Percentiles rank a stretch among this genome's conserved stretches.
These are phyloP conservation scores for Ctenosaura bakeri DNA, from an alignment of 2,797 vertebrate genomes.

Conservation along the genomic window DNA sequence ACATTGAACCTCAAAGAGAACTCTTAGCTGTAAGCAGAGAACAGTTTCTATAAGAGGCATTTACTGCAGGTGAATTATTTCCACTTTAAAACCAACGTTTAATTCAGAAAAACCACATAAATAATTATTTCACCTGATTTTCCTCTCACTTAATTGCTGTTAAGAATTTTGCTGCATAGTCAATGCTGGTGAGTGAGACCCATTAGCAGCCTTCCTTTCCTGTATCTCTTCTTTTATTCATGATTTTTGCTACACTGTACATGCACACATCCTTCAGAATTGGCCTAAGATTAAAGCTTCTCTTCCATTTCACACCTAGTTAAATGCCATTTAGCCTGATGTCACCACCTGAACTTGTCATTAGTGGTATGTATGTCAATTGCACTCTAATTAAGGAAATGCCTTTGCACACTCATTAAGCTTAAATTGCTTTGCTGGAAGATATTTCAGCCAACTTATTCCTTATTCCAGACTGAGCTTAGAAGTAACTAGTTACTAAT, in stretches of 20 bases:
- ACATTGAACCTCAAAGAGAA: neutral
- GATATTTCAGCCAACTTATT: neutral
- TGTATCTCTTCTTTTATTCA: conserved; percentile 44
- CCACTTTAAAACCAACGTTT: conserved; percentile 31
- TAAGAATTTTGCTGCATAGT: conserved; percentile 12
- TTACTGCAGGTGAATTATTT: conserved; percentile 15
- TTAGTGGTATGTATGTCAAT: neutral
- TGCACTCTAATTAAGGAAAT: neutral
- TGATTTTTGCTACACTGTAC: conserved; percentile 27
- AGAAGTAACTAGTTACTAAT: neutral
- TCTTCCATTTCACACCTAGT: conserved; percentile 34
- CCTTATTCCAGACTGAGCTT: neutral
- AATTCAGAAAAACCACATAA: conserved; percentile 22
- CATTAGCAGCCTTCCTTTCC: conserved; percentile 34
- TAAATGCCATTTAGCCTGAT: conserved; percentile 36
- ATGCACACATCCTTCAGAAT: conserved; percentile 40
- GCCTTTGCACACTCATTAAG: neutral
- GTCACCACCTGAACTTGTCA: conserved; percentile 20
- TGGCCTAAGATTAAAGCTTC: conserved; percentile 33
- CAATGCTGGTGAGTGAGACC: conserved; percentile 8
- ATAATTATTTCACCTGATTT: conserved; percentile 43
- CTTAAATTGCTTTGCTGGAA: conserved; percentile 25
- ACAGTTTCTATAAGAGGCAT: neutral
- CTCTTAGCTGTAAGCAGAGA: conserved; percentile 9
- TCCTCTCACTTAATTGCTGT: conserved; percentile 26